phyloP scores from a whole-genome alignment of 2,888 invertebrate genomes.

The Julus scanicus region DNA sequence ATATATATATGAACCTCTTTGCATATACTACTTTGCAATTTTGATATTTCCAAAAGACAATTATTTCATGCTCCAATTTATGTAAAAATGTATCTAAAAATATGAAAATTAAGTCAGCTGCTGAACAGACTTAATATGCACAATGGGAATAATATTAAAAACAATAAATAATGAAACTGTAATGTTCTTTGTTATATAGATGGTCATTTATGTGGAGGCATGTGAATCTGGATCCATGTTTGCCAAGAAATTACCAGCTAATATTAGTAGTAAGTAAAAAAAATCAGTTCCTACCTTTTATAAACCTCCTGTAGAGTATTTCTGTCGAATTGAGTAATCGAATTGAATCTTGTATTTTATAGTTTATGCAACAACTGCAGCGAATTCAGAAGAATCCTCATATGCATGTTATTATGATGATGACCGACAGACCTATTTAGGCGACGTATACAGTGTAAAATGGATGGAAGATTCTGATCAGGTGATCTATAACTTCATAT shows the following conservation, averaged over 20 bases:
- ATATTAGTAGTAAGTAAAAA: constrained; percentile 68
- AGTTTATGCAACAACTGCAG: constrained; percentile 73
- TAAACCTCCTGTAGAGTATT: background rate
- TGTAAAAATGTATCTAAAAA: too few relatives aligned
- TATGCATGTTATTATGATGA: constrained; percentile 73
- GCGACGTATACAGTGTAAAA: constrained; percentile 73
- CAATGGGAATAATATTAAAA: too few relatives aligned
- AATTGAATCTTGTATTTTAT: background rate
- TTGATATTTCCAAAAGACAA: too few relatives aligned
- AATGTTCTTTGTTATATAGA: constrained; percentile 63
- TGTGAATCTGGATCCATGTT: constrained; percentile 75
- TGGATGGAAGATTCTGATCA: constrained; percentile 74
- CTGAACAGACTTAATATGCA: too few relatives aligned
- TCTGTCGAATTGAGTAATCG: background rate
- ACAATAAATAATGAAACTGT: background rate
- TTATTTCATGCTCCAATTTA: too few relatives aligned
- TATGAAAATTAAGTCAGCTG: too few relatives aligned
- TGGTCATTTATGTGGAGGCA: constrained; percentile 73
- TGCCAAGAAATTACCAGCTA: constrained; percentile 67
- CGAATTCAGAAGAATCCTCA: constrained; percentile 71
- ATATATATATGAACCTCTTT: too few relatives aligned
- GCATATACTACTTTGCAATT: too few relatives aligned
- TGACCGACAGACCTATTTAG: constrained; percentile 69
- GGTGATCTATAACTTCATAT: constrained; percentile 60
- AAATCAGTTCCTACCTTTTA: background rate